Evolutionary conservation across 2,797 vertebrate genomes (phyloP).

Genomic region (Echeneis naucrates): DNA sequence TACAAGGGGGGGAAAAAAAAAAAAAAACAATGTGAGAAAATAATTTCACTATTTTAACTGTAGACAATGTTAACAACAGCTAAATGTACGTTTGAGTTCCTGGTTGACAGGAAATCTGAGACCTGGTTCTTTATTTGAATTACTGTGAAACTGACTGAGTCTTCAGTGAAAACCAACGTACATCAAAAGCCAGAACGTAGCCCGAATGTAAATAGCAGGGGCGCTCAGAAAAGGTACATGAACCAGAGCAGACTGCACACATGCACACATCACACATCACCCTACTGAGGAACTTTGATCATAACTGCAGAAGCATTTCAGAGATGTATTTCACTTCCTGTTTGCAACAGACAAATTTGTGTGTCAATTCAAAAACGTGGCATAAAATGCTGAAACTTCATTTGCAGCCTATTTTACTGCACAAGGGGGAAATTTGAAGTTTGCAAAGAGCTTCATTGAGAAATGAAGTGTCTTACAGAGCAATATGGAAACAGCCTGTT

Average conservation of each 20-base stretch:
- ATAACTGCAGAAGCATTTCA: constrained; percentile 9
- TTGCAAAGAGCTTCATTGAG: constrained; percentile 1
- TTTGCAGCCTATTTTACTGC: neutral
- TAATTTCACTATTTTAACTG: neutral
- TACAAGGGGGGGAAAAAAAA: too few species aligned
- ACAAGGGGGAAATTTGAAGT: neutral
- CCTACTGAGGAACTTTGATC: constrained; percentile 22
- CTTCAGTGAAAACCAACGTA: neutral
- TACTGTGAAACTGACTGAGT: neutral
- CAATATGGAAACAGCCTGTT: constrained; percentile 14
- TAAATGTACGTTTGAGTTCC: too few species aligned
- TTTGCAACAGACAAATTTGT: constrained; percentile 53
- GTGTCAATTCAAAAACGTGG: neutral
- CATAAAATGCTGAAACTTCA: neutral
- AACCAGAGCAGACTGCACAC: neutral
- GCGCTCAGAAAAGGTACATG: neutral
- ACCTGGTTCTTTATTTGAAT: neutral
- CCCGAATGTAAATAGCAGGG: neutral
- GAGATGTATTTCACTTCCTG: constrained; percentile 60
- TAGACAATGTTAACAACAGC: neutral
- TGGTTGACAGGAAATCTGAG: neutral
- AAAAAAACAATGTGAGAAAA: too few species aligned
- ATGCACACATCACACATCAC: neutral
- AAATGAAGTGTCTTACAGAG: neutral
- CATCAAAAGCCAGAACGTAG: neutral